Evolutionary conservation across 2,888 invertebrate species (phyloP).

Genomic region (Drosophila cognata): DNA sequence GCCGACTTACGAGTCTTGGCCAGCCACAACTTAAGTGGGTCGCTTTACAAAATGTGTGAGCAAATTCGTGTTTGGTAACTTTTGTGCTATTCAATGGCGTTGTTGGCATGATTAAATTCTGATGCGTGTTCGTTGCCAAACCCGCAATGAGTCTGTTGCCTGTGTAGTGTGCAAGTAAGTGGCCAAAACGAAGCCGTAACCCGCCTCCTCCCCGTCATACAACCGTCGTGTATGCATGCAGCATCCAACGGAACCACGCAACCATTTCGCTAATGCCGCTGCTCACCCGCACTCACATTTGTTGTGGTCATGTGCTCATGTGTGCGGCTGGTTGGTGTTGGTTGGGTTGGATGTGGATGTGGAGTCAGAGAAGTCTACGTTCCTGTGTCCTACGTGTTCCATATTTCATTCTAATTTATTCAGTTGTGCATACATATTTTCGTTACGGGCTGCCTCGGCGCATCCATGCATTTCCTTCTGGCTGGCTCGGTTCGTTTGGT

Average conservation of each 20-base stretch:
- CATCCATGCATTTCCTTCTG: constrained; percentile 79
- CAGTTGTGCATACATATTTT: constrained; percentile 80
- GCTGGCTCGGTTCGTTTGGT: constrained; percentile 78
- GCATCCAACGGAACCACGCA: constrained; percentile 18
- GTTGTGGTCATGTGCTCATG: constrained; percentile 59
- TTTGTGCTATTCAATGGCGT: constrained; percentile 54
- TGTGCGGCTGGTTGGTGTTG: constrained; percentile 21
- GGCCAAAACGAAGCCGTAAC: constrained; percentile 21
- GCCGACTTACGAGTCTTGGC: constrained; percentile 33
- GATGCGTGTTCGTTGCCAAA: constrained; percentile 50
- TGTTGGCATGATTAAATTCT: constrained; percentile 72
- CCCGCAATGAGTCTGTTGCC: constrained; percentile 68
- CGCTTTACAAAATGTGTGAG: constrained; percentile 42
- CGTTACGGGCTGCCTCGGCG: constrained; percentile 78
- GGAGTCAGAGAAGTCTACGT: constrained; percentile 31
- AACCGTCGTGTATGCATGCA: background rate
- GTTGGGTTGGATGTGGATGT: constrained; percentile 2
- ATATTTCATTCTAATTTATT: constrained; percentile 80
- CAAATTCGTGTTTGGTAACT: constrained; percentile 24
- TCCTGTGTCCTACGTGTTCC: constrained; percentile 71
- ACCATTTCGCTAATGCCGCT: constrained; percentile 50
- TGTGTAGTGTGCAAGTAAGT: constrained; percentile 41
- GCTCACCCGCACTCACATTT: constrained; percentile 46
- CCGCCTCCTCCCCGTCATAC: background rate
- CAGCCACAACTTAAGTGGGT: constrained; percentile 37